Percentiles rank a stretch among this genome's conserved stretches.
phyloP scores from a whole-genome alignment of 2,113 vertebrate species.

The Tachysurus vachellii region DNA sequence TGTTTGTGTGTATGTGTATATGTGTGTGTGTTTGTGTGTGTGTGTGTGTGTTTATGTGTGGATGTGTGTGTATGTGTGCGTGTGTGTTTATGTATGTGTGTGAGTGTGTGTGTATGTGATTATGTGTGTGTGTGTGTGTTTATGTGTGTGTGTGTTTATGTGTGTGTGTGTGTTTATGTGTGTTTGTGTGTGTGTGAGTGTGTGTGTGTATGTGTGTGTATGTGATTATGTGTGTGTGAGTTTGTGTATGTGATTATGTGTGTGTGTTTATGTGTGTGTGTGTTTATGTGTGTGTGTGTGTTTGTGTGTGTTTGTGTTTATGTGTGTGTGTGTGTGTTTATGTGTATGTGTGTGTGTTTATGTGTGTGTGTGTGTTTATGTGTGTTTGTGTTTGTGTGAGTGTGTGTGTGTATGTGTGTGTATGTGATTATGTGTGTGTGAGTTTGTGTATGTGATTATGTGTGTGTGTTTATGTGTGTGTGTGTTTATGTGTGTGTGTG shows the following conservation, averaged over 20 bases:
- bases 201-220: slow-evolving; percentile 27
- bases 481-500: slow-evolving; percentile 26
- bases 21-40: slow-evolving; percentile 20
- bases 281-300: slow-evolving; percentile 57
- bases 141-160: slow-evolving; percentile 59
- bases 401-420: too few relatives aligned
- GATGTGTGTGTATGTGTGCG: slow-evolving; percentile 11
- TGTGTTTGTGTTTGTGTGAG: too few relatives aligned
- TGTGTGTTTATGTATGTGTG: slow-evolving; percentile 9
- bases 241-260: too few relatives aligned
- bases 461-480: not conserved
- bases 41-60: not conserved
- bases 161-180: slow-evolving; percentile 14
- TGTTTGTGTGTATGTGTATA: not conserved
- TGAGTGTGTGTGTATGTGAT: not conserved
- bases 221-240: slow-evolving; percentile 32
- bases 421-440: too few relatives aligned
- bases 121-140: slow-evolving; percentile 19
- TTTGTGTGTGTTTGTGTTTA: slow-evolving; percentile 26
- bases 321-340: slow-evolving; percentile 29
- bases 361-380: not conserved
- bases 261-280: slow-evolving; percentile 26
- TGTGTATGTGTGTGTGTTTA: slow-evolving; percentile 57
- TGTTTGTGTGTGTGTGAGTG: slow-evolving; percentile 30
- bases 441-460: too few relatives aligned